Percentiles rank a stretch among this genome's conserved stretches.
Conservation (phyloP, 2,888 invertebrate genomes). For the Strigamia crassipes region DNA sequence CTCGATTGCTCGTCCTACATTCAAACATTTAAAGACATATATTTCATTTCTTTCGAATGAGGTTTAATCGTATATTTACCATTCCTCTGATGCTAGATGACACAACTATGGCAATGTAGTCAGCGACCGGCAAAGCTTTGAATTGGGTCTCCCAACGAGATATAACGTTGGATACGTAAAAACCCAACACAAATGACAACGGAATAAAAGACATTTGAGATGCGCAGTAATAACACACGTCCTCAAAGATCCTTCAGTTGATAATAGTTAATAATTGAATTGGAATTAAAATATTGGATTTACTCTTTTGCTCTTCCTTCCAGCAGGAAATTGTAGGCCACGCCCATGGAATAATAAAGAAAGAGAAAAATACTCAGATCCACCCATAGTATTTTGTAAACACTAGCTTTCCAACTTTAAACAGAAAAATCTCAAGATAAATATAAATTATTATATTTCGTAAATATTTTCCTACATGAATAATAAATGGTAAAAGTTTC, state of each 20-base stretch:
- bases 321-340: slow-evolving; percentile 75
- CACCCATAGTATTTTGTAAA: slow-evolving; percentile 92
- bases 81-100: slow-evolving; percentile 82
- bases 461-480: slow-evolving; percentile 67
- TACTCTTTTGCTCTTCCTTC: slow-evolving; percentile 72
- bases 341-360: slow-evolving; percentile 77
- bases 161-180: slow-evolving; percentile 91
- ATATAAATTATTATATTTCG: not conserved
- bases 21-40: not conserved
- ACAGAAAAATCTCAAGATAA: not conserved
- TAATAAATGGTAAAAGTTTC: slow-evolving; percentile 83
- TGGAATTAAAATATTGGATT: slow-evolving; percentile 53
- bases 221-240: slow-evolving; percentile 80
- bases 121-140: slow-evolving; percentile 84
- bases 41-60: not conserved
- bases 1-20: slow-evolving; percentile 80
- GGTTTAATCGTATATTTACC: slow-evolving; percentile 64
- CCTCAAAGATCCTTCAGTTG: slow-evolving; percentile 77
- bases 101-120: slow-evolving; percentile 83
- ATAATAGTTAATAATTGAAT: not conserved
- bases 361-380: slow-evolving; percentile 80
- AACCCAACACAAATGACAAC: slow-evolving; percentile 88
- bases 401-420: slow-evolving; percentile 87
- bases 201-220: slow-evolving; percentile 86
- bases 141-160: slow-evolving; percentile 91